These are phyloP conservation scores for Squalus acanthias DNA, from an alignment of 2,797 vertebrate genomes.

Conservation along the genomic window DNA sequence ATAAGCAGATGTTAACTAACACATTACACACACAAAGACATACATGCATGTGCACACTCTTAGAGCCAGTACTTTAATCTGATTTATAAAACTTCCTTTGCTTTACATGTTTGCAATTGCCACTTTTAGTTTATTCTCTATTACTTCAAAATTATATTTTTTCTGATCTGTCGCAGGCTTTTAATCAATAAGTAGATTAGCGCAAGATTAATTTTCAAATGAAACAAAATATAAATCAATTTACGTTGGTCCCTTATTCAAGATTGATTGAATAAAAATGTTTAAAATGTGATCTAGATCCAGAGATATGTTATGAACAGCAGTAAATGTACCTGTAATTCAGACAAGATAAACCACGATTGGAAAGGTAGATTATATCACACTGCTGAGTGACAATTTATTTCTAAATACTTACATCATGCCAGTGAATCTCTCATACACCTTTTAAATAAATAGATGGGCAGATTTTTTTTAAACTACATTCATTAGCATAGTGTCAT, in stretches of 20 bases:
- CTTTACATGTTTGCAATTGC: not conserved
- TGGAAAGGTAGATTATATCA: not conserved
- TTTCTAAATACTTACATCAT: not conserved
- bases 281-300: not conserved
- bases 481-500: not conserved
- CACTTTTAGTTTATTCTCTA: slow-evolving; percentile 11
- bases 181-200: slow-evolving; percentile 17
- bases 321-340: not conserved
- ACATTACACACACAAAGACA: not conserved
- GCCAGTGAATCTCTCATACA: not conserved
- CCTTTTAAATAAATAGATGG: not conserved
- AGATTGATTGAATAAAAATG: slow-evolving; percentile 1
- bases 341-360: not conserved
- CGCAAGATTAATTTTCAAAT: slow-evolving; percentile 31
- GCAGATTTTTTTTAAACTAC: too few relatives aligned
- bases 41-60: not conserved
- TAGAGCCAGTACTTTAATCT: not conserved
- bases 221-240: slow-evolving; percentile 29
- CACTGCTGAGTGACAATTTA: not conserved
- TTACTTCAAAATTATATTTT: not conserved
- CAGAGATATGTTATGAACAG: not conserved
- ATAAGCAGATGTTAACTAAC: slow-evolving; percentile 8
- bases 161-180: not conserved
- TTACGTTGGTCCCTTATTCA: not conserved
- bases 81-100: not conserved